A percentile compares a stretch with the other conserved stretches of the same genome.
These are phyloP conservation scores for Dendronephthya gigantea DNA, from an alignment of 64 coral and sea anemone genomes.

Conservation along the genomic window DNA sequence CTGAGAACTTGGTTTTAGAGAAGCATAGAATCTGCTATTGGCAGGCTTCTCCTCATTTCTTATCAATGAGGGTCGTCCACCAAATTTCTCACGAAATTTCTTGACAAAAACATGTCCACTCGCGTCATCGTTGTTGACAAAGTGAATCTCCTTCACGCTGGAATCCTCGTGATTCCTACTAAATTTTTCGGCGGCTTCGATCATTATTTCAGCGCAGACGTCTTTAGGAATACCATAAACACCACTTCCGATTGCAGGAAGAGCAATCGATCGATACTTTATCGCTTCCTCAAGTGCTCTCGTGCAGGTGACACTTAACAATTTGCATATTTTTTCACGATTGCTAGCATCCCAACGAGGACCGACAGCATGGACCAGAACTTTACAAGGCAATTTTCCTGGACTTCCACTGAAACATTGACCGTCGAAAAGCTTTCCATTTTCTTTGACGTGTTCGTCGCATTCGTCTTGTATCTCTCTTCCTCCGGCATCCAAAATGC, in stretches of 20 bases:
- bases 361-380: too few relatives aligned
- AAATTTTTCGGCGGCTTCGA: background rate
- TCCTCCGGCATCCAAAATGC: conserved; percentile 34
- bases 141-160: conserved; percentile 26
- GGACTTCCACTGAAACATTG: too few relatives aligned
- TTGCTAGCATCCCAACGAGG: too few relatives aligned
- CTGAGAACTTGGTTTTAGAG: background rate
- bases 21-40: background rate
- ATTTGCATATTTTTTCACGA: background rate
- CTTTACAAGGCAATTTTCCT: too few relatives aligned
- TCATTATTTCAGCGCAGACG: too few relatives aligned
- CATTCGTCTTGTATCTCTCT: conserved; percentile 49
- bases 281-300: background rate
- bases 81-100: background rate
- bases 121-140: background rate
- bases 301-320: background rate
- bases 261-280: conserved; percentile 2
- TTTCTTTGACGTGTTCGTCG: background rate
- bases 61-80: background rate
- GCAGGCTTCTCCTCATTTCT: background rate
- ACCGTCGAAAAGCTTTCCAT: conserved; percentile 12
- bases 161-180: background rate
- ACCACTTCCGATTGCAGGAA: conserved; percentile 33
- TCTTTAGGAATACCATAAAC: background rate
- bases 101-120: background rate